phyloP scores from a whole-genome alignment of 1,140 invertebrate species.

The Bombus sylvicola region DNA sequence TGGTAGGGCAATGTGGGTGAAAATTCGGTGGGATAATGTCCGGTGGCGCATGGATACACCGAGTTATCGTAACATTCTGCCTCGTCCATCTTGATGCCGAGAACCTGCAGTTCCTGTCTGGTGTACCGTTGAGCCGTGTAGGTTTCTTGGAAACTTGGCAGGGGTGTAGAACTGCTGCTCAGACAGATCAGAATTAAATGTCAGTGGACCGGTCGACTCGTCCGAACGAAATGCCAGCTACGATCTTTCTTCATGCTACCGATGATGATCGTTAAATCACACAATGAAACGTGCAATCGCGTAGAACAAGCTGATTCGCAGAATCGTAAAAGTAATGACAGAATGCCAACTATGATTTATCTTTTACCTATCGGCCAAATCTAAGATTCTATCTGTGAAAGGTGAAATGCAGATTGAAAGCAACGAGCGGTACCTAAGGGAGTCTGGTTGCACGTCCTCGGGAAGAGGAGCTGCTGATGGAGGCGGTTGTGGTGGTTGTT shows the following conservation, averaged over 20 bases:
- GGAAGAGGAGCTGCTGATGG: conserved; percentile 78
- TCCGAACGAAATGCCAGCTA: not conserved
- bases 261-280: conserved; percentile 1
- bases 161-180: conserved; percentile 83
- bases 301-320: not conserved
- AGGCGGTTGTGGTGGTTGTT: conserved; percentile 66
- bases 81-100: conserved; percentile 90
- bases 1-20: conserved; percentile 84
- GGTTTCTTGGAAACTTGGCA: conserved; percentile 94
- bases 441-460: conserved; percentile 80
- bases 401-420: conserved; percentile 10
- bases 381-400: conserved; percentile 4
- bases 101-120: conserved; percentile 84
- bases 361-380: not conserved
- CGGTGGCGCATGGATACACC: conserved; percentile 81
- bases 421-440: conserved; percentile 71
- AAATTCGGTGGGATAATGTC: conserved; percentile 84
- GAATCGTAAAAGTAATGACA: not conserved
- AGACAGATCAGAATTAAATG: conserved; percentile 15
- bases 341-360: not conserved
- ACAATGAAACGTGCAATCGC: not conserved
- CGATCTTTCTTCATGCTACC: not conserved
- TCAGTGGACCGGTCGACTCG: not conserved
- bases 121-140: conserved; percentile 88
- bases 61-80: conserved; percentile 86